Evolutionary conservation across 2,113 vertebrate species (phyloP).

Genomic region (Cyrtonyx montezumae): DNA sequence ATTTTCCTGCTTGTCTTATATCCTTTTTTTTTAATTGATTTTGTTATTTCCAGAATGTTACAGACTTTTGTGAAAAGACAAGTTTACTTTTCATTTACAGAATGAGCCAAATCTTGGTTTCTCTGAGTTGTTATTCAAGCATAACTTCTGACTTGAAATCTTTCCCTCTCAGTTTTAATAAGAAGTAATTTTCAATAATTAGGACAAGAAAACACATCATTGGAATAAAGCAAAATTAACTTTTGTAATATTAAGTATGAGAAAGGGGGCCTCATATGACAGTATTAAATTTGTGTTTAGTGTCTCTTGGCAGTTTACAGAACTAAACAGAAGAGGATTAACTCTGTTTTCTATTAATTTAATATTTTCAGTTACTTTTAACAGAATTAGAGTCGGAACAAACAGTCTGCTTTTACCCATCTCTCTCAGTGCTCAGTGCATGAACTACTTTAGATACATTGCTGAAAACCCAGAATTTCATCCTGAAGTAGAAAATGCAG

Average conservation of each 20-base stretch:
- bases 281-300: background rate
- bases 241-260: background rate
- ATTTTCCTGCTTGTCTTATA: background rate
- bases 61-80: background rate
- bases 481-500: background rate
- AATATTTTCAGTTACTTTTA: background rate
- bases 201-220: background rate
- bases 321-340: background rate
- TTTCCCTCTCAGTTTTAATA: background rate
- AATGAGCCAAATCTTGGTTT: background rate
- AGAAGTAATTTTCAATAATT: background rate
- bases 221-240: background rate
- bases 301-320: background rate
- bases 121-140: background rate
- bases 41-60: background rate
- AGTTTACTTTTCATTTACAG: conserved; percentile 7
- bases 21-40: background rate
- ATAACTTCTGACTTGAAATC: background rate
- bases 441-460: background rate
- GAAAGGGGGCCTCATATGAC: background rate
- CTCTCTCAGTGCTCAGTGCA: background rate
- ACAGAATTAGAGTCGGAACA: background rate
- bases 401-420: background rate
- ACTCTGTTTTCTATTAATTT: background rate
- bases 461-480: background rate